These are phyloP conservation scores for Pseudococcus jackbeardsleyi DNA, from an alignment of 2,888 invertebrate species.

Conservation along the genomic window DNA sequence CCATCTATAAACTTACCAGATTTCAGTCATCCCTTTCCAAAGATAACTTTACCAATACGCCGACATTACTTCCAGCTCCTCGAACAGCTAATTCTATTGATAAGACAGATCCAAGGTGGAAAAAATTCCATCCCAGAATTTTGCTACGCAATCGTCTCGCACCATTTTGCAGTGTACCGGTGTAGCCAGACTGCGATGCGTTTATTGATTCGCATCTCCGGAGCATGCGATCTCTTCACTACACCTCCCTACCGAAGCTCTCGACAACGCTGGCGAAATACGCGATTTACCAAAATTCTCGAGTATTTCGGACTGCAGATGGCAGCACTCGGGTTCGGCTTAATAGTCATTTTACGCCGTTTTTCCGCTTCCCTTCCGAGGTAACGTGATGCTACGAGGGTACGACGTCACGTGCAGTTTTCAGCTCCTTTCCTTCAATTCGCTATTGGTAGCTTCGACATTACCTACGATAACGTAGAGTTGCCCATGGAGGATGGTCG, in stretches of 20 bases:
- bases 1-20: neutral
- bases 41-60: neutral
- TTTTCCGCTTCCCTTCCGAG: neutral
- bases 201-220: conserved; percentile 3
- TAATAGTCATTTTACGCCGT: neutral
- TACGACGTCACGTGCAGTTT: neutral
- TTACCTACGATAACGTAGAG: neutral
- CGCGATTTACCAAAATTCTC: neutral
- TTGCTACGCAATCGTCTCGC: neutral
- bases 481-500: neutral
- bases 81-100: neutral
- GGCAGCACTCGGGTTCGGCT: neutral
- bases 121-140: neutral
- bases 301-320: neutral
- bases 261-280: neutral
- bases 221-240: conserved; percentile 14
- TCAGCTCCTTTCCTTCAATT: neutral
- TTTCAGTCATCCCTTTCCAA: neutral
- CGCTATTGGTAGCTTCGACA: neutral
- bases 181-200: neutral
- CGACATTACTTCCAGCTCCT: neutral
- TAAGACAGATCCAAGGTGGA: neutral
- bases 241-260: neutral
- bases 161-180: neutral
- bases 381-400: neutral